These are phyloP conservation scores for Tringa solitaria DNA, from an alignment of 2,113 vertebrate genomes.

Conservation along the genomic window DNA sequence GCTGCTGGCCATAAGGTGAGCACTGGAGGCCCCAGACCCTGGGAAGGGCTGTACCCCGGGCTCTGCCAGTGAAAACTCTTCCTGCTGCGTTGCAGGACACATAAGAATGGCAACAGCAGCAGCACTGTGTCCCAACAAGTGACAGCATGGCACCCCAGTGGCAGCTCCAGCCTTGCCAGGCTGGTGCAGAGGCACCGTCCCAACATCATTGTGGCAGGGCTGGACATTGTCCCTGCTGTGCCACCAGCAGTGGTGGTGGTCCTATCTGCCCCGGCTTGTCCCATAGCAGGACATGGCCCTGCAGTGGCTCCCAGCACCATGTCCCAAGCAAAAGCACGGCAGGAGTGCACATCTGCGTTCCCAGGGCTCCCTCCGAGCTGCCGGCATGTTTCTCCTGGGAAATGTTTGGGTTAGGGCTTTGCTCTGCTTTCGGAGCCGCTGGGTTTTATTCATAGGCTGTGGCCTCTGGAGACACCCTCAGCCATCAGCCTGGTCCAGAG, in stretches of 20 bases:
- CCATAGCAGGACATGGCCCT: neutral
- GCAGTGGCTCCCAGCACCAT: conserved; percentile 17
- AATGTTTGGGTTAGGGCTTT: conserved; percentile 26
- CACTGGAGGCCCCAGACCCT: neutral
- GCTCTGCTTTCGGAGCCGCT: neutral
- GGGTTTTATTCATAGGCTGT: conserved; percentile 8
- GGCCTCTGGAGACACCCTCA: conserved; percentile 45
- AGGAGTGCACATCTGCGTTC: conserved; percentile 64
- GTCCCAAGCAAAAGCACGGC: neutral
- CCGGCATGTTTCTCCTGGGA: conserved; percentile 26
- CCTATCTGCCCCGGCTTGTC: accelerated
- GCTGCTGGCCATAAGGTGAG: neutral
- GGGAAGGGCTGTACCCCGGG: neutral
- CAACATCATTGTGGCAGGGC: neutral
- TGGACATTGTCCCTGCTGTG: neutral
- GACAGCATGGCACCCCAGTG: accelerated
- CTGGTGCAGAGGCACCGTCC: neutral
- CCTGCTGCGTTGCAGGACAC: neutral
- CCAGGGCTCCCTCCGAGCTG: neutral
- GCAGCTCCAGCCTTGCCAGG: neutral
- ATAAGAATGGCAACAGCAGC: accelerated
- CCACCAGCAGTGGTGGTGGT: neutral
- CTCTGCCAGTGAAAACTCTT: neutral
- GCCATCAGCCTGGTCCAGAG: neutral
- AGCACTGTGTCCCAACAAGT: neutral